phyloP scores from a whole-genome alignment of 2,888 invertebrate genomes.

The Ophonus ardosiacus region DNA sequence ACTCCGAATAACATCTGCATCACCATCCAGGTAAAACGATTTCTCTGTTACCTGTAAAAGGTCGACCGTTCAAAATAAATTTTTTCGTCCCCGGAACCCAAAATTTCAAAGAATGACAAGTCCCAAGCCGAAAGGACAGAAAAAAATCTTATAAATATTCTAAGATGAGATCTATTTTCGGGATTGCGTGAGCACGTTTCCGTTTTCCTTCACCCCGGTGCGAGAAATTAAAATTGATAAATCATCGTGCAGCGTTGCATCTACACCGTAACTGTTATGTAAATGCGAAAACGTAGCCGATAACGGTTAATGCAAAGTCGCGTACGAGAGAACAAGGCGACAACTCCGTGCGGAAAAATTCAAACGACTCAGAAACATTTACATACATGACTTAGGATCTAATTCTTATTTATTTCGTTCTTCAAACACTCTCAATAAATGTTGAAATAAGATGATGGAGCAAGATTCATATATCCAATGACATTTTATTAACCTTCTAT shows the following conservation, averaged over 20 bases:
- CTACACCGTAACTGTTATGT: slow-evolving; percentile 58
- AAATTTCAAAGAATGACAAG: slow-evolving; percentile 19
- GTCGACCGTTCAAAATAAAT: slow-evolving; percentile 8
- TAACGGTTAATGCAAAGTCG: slow-evolving; percentile 51
- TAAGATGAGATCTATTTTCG: slow-evolving; percentile 26
- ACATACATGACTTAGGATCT: slow-evolving; percentile 32
- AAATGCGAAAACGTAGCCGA: slow-evolving; percentile 52
- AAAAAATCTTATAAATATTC: slow-evolving; percentile 42
- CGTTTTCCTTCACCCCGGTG: slow-evolving; percentile 17
- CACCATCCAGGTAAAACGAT: slow-evolving; percentile 50
- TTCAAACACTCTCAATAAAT: background rate
- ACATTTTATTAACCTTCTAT: background rate
- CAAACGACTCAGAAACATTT: slow-evolving; percentile 20
- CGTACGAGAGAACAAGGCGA: slow-evolving; percentile 35
- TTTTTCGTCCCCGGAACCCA: slow-evolving; percentile 48
- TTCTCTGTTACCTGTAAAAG: slow-evolving; percentile 47
- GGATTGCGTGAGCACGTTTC: slow-evolving; percentile 46
- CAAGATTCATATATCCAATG: background rate
- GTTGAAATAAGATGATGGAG: background rate
- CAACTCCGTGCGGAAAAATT: slow-evolving; percentile 35
- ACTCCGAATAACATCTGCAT: slow-evolving; percentile 48
- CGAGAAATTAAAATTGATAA: slow-evolving; percentile 55
- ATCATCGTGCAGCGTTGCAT: slow-evolving; percentile 47
- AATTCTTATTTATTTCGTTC: background rate
- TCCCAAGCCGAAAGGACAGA: slow-evolving; percentile 13